phyloP scores from a whole-genome alignment of 2,113 vertebrate genomes.

The Psettodes erumei region DNA sequence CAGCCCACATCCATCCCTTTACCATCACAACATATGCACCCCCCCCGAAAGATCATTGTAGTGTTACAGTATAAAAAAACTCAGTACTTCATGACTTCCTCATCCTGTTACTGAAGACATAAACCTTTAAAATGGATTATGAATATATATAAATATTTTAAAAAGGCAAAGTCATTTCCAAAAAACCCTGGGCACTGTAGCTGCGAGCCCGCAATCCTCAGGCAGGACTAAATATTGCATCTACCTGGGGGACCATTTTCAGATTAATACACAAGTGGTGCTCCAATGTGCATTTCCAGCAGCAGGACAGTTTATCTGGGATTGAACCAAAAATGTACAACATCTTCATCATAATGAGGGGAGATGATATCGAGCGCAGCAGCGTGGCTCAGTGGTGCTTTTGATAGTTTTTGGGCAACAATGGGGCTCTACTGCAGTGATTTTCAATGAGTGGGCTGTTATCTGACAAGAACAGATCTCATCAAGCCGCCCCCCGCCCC shows the following conservation, averaged over 20 bases:
- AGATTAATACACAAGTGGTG: background rate
- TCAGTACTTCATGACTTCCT: background rate
- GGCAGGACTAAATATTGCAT: background rate
- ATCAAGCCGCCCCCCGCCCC: background rate
- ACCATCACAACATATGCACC: background rate
- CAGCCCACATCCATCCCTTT: background rate
- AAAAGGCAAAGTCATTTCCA: background rate
- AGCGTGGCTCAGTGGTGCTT: background rate
- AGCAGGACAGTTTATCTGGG: background rate
- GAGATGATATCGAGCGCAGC: background rate
- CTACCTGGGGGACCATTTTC: background rate
- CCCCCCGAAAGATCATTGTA: background rate
- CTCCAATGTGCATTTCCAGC: background rate
- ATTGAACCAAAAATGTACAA: background rate
- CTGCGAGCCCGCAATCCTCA: background rate
- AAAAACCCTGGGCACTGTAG: background rate
- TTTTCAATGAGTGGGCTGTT: background rate
- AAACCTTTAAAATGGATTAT: background rate
- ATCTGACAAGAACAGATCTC: background rate
- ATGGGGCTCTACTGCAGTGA: background rate
- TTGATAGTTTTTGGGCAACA: background rate
- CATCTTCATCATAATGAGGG: background rate
- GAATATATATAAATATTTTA: background rate
- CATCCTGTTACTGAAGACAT: background rate
- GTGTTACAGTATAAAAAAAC: conserved; percentile 1